phyloP scores from a whole-genome alignment of 2,888 invertebrate genomes.

The Eupithecia vulgata region DNA sequence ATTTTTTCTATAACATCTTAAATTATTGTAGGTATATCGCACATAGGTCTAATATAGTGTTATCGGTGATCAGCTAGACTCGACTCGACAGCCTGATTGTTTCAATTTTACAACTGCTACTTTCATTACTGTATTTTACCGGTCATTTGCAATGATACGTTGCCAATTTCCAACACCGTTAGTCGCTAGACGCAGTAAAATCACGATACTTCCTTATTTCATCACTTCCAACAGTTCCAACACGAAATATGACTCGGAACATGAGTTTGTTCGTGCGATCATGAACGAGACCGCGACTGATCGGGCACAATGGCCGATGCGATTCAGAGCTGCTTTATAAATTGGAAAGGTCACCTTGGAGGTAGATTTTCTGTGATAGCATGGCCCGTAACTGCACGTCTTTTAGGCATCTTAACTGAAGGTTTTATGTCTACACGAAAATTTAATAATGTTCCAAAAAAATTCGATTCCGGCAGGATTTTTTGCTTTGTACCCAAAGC shows the following conservation, averaged over 20 bases:
- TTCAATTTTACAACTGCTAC: constrained; percentile 54
- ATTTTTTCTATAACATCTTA: too few species aligned
- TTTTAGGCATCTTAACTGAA: background rate
- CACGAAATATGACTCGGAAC: constrained; percentile 62
- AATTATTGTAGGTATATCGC: too few species aligned
- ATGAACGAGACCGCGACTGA: constrained; percentile 72
- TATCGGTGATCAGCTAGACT: background rate
- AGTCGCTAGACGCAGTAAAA: constrained; percentile 49
- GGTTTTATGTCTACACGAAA: too few species aligned
- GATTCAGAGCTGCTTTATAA: constrained; percentile 54
- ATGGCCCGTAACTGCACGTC: background rate
- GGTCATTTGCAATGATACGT: constrained; percentile 61
- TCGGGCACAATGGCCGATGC: constrained; percentile 65
- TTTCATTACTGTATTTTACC: constrained; percentile 43
- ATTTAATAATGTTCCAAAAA: too few species aligned
- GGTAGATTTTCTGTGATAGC: constrained; percentile 2
- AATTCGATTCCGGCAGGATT: too few species aligned
- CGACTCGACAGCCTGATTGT: background rate
- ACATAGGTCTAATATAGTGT: background rate
- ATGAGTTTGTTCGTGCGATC: constrained; percentile 62
- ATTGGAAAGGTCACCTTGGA: constrained; percentile 53
- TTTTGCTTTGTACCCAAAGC: too few species aligned
- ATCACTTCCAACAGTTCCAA: constrained; percentile 65
- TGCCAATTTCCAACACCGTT: constrained; percentile 53
- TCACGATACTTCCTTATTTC: constrained; percentile 65